Evolutionary conservation across 1,140 invertebrate genomes (phyloP), one percentile per base, ranked within the genome.

Genomic region (Rhizoglyphus robini): DNA sequence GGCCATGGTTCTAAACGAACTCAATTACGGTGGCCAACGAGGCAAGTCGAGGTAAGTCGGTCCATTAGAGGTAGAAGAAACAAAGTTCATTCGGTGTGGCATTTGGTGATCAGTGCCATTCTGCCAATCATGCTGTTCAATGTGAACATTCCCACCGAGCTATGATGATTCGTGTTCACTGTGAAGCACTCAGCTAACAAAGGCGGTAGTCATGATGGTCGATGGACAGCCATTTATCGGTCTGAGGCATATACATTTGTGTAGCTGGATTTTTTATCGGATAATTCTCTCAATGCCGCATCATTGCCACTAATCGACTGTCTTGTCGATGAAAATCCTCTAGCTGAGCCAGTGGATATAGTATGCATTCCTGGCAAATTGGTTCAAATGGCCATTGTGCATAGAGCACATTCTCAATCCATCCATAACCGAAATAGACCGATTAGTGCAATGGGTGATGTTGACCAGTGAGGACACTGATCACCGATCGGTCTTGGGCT

Each of bases 271-370:
- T 23, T 54, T n/a, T n/a, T n/a, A n/a, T n/a, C n/a, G n/a, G n/a
- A n/a, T 54, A 54, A 54, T 27, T 54, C 51, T 54, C 51, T 25
- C 51, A 54, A 54, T 54, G 51, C 51, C 51, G 51, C 51, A 54
- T 54, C 51, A 54, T 54, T 54, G 8, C 51, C 20, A 54, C 51
- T 54, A 54, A 54, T 54, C 51, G 51, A 54, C 8, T 54, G 51
- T 32, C 51, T n/a, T n/a, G n/a, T n/a, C n/a, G n/a, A n/a, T n/a
- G n/a, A n/a, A n/a, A n/a, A n/a, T n/a, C n/a, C n/a, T n/a, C n/a
- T n/a, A n/a, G n/a, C n/a, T n/a, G n/a, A n/a, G n/a, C n/a, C n/a
- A n/a, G n/a, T n/a, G n/a, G n/a, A n/a, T n/a, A n/a, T n/a, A n/a
- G n/a, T n/a, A n/a, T n/a, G n/a, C n/a, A 54, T 54, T 54, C 51